Evolutionary conservation across 2,113 vertebrate genomes (phyloP), one percentile per base, ranked within the genome.

Genomic region (Eonycteris spelaea): DNA sequence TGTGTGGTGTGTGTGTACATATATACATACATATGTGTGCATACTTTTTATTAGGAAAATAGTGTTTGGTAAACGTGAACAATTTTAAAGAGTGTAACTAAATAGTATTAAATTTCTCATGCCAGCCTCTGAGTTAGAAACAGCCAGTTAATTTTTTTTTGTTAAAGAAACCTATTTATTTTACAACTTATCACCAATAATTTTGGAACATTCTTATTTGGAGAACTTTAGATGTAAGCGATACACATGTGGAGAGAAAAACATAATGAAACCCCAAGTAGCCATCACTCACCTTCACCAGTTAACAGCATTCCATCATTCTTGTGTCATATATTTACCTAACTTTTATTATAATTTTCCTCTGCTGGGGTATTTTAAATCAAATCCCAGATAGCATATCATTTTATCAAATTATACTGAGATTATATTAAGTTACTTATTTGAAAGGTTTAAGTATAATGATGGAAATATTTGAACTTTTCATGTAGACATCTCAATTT

Each of bases 331-430:
- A 9, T 45, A 68, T n/a, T 90, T 70, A n/a, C 9, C 26, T 45
- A 92, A 35, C 14, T 86, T 65, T 57, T 51, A 35, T 82, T 63
- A 26, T 85, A 10, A 63, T 79, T 68, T 73, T 71, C 24, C 28
- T 93, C 94, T 95, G 82, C 12, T 68, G 21, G 38, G 12, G 5
- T 53, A 33, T 59, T 67, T 85, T 35, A 96, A 96, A 75, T 43
- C 19, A 73, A 75, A 91, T 63, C 21, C 30, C 22, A 68, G 61
- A 35, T 45, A 83, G 33, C 11, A 45, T 92, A 14, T 35, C 26
- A 70, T 95, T 95, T 87, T 82, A 84, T 92, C 57, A 55, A 89
- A 35, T 94, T 90, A 55, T 89, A n/a, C 68, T 85, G 70, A 89
- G 43, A 85, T 91, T 78, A 51, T 63, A 45, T 86, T 83, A 83